Base-by-base conservation (phyloP, 2,797 vertebrate species). In the Bradypus variegatus region DNA sequence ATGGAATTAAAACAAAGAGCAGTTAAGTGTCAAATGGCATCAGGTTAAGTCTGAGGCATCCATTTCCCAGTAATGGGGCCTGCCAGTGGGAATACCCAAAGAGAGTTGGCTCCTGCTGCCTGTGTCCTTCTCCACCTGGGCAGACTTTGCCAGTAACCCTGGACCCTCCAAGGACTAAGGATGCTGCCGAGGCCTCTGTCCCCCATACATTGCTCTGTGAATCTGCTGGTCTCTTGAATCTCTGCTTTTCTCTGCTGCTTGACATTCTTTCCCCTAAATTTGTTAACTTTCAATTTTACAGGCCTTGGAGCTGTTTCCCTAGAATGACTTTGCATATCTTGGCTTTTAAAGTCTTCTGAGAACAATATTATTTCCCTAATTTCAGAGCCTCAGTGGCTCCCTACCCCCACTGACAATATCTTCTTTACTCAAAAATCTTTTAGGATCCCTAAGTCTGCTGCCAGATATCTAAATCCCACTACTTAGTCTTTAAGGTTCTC, bases 1-100 rank as follows among this genome's bases (percentile, higher is more conserved):
- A 3, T 21, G 83, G 83, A 83, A 48, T 77, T 80, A 87, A 93
- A 92, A 36, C 81, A 94, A 76, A 88, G 76, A 76, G 90, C 70
- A 72, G 78, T 85, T 27, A 45, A 76, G 83, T 45, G 76, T 92
- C 76, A 73, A 8, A 81, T 58, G 87, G 64, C 50, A 55, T 89
- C 64, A 18, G 73, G 76, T 77, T 88, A 64, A 81, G 93, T 83
- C 73, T 0, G 0, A 33, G 50, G 77, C 3, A 0, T 86, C 81
- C 36, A 6, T 29, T 38, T 69, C 33, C 36, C 1, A 5, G 84
- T 69, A 62, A n/a, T 65, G 31, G 75, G 38, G 27, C 62, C 78
- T 60, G 76, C 86, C 64, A 50, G 75, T n/a, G 60, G 53, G 82
- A 58, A 79, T 13, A 3, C 69, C n/a, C 58, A 0, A 33, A 62